Conservation (phyloP, 1,140 invertebrate genomes). For the Dreissena polymorpha region DNA sequence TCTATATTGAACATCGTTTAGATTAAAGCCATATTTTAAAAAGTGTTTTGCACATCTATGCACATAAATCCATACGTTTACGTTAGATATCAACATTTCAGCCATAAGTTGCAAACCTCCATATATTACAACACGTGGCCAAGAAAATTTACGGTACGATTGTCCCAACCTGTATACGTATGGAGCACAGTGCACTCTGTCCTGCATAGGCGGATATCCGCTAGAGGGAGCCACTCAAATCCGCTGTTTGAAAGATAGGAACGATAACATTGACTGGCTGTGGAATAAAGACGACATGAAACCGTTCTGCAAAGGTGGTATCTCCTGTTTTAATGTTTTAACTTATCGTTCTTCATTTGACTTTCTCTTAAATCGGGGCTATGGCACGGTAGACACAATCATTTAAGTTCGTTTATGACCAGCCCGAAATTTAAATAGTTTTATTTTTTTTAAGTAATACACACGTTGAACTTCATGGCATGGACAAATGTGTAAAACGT, state of each 20-base stretch:
- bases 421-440: not conserved
- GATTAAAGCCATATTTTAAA: no score
- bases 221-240: conserved; percentile 18
- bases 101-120: conserved; percentile 15
- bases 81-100: no score
- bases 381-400: not conserved
- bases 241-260: not conserved
- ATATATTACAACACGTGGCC: not conserved
- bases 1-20: not conserved
- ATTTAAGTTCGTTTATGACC: not conserved
- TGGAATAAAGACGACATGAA: conserved; percentile 8
- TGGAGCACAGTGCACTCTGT: conserved; percentile 14
- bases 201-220: conserved; percentile 34
- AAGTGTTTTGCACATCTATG: no score
- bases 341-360: not conserved
- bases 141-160: conserved; percentile 18
- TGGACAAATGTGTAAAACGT: no score
- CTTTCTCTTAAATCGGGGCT: not conserved
- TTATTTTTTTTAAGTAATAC: not conserved
- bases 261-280: conserved; percentile 13
- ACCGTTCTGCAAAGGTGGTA: conserved; percentile 36
- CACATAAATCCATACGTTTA: no score
- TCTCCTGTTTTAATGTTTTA: not conserved
- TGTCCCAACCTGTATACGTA: conserved; percentile 16
- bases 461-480: no score